Evolutionary conservation across 2,113 vertebrate genomes (phyloP).

Genomic region (Syngnathus scovelli): DNA sequence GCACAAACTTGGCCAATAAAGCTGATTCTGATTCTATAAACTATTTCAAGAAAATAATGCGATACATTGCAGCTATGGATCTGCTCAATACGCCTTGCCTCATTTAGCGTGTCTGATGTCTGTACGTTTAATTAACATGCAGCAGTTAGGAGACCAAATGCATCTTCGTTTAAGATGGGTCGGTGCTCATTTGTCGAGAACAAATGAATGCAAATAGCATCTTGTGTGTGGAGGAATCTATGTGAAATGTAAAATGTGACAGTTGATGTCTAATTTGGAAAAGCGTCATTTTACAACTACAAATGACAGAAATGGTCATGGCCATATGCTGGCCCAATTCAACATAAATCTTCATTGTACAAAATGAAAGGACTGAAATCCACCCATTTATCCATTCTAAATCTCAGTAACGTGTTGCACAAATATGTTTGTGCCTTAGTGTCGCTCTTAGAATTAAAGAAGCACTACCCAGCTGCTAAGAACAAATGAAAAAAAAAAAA

Average conservation of each 20-base stretch:
- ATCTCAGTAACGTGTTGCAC: neutral
- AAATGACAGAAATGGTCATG: slow-evolving; percentile 12
- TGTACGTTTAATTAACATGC: slow-evolving; percentile 7
- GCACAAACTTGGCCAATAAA: no score
- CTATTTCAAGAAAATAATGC: neutral
- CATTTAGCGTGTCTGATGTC: slow-evolving; percentile 8
- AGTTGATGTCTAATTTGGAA: slow-evolving; percentile 6
- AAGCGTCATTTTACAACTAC: slow-evolving; percentile 13
- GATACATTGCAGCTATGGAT: neutral
- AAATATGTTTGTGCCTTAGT: neutral
- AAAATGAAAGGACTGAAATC: neutral
- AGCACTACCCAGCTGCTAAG: neutral
- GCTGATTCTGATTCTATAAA: neutral
- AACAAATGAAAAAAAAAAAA: neutral
- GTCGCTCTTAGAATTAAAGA: neutral
- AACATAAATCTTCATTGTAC: neutral
- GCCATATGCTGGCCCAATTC: slow-evolving; percentile 17
- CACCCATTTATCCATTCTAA: neutral
- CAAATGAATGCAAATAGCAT: slow-evolving; percentile 38
- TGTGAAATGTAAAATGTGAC: slow-evolving; percentile 2
- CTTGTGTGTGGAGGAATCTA: slow-evolving; percentile 23
- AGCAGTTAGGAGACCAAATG: slow-evolving; percentile 19
- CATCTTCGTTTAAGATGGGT: slow-evolving; percentile 26
- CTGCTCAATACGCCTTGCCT: slow-evolving; percentile 12
- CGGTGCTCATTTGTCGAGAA: slow-evolving; percentile 22